Conservation (phyloP, 2,888 invertebrate genomes). For the Acheta domesticus region DNA sequence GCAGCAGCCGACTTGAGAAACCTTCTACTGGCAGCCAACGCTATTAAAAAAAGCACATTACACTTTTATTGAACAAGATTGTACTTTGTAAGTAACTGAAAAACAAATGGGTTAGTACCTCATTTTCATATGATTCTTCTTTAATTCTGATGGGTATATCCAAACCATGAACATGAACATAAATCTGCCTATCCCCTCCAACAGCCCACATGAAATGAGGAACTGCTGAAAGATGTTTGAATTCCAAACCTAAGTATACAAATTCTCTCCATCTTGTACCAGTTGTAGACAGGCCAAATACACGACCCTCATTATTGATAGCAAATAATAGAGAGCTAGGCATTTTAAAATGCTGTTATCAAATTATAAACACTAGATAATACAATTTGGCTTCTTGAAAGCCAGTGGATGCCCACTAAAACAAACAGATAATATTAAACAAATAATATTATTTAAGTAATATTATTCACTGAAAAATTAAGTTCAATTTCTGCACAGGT, state of each 20-base stretch:
- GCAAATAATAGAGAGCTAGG: slow-evolving; percentile 75
- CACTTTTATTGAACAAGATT: neutral
- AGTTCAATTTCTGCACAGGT: too few species aligned
- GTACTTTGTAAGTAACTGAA: neutral
- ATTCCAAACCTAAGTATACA: slow-evolving; percentile 79
- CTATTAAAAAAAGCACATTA: slow-evolving; percentile 45
- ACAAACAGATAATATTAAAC: too few species aligned
- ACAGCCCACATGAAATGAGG: slow-evolving; percentile 88
- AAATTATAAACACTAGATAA: neutral
- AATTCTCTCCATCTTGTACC: slow-evolving; percentile 83
- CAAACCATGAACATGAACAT: slow-evolving; percentile 83
- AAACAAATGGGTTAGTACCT: slow-evolving; percentile 51
- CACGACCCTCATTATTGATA: slow-evolving; percentile 83
- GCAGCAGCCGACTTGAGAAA: slow-evolving; percentile 76
- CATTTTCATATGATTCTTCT: slow-evolving; percentile 90
- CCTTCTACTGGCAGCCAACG: slow-evolving; percentile 89
- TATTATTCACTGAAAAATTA: too few species aligned
- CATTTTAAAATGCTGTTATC: slow-evolving; percentile 50
- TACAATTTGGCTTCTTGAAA: too few species aligned
- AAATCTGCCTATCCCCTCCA: slow-evolving; percentile 88
- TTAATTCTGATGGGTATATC: slow-evolving; percentile 87
- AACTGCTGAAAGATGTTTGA: slow-evolving; percentile 82
- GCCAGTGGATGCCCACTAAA: too few species aligned
- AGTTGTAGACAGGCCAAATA: slow-evolving; percentile 76
- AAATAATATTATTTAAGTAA: too few species aligned